Evolutionary conservation across 2,888 invertebrate species (phyloP).

Genomic region (Stenurella melanura): DNA sequence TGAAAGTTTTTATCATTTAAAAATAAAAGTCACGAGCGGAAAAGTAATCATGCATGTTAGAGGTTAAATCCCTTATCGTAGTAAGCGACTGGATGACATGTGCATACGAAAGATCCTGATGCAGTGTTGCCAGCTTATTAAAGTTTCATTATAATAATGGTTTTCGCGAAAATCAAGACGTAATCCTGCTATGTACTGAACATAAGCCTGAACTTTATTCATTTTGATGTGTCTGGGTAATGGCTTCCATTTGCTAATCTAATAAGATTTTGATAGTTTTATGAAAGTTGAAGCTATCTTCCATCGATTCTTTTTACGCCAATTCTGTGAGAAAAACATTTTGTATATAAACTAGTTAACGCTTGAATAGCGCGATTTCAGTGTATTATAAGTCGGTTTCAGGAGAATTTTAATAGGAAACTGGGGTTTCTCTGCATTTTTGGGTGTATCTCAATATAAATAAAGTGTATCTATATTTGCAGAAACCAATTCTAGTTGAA

Average conservation of each 20-base stretch:
- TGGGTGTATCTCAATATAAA: too few species aligned
- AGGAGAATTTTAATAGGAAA: too few species aligned
- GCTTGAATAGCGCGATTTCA: too few species aligned
- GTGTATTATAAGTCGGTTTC: too few species aligned
- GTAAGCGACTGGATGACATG: constrained; percentile 67
- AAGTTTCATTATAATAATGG: constrained; percentile 17
- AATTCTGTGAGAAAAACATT: neutral
- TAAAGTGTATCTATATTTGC: too few species aligned
- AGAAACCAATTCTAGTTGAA: too few species aligned
- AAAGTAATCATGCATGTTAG: constrained; percentile 71
- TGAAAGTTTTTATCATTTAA: constrained; percentile 70
- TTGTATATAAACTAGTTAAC: too few species aligned
- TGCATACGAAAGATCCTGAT: constrained; percentile 66
- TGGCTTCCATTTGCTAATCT: neutral
- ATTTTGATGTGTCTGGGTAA: constrained; percentile 6
- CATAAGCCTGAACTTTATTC: neutral
- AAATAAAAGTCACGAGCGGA: constrained; percentile 71
- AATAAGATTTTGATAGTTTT: neutral
- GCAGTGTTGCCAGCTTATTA: constrained; percentile 31
- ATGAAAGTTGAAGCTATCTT: neutral
- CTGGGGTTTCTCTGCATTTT: too few species aligned
- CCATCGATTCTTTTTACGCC: neutral
- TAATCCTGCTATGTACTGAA: constrained; percentile 1
- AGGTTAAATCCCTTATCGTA: constrained; percentile 71
- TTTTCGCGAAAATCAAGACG: constrained; percentile 2